Conservation (phyloP, 2,113 vertebrate species). For the Aptenodytes patagonicus region DNA sequence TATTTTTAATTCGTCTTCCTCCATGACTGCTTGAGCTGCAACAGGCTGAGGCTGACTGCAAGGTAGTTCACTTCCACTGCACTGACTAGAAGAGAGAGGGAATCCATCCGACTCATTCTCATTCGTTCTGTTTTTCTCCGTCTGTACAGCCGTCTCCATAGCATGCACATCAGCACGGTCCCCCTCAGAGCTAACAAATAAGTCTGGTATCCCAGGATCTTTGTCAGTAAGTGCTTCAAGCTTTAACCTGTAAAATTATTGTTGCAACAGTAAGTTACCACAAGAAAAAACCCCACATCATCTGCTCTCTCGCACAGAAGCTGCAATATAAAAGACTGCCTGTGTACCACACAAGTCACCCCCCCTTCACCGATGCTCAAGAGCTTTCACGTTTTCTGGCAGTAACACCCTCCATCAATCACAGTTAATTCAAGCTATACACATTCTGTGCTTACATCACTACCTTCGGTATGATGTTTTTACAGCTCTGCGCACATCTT, state of each 20-base stretch:
- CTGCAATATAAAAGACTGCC: background rate
- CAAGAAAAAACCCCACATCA: fast-evolving
- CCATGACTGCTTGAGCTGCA: slow-evolving; percentile 66
- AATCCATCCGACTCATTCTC: background rate
- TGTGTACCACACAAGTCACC: fast-evolving
- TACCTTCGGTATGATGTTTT: background rate
- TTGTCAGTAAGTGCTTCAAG: slow-evolving; percentile 87
- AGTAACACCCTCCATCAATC: background rate
- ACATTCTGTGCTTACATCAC: background rate
- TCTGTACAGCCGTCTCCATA: background rate
- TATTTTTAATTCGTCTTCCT: slow-evolving; percentile 82
- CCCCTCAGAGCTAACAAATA: slow-evolving; percentile 65
- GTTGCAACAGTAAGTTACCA: background rate
- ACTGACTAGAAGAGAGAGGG: slow-evolving; percentile 66
- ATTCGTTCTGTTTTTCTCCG: background rate
- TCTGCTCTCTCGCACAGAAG: background rate
- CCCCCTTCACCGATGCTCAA: background rate
- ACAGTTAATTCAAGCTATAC: background rate
- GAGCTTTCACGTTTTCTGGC: background rate
- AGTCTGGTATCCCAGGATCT: slow-evolving; percentile 75
- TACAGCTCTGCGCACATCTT: background rate
- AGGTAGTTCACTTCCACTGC: slow-evolving; percentile 72
- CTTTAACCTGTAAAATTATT: slow-evolving; percentile 73
- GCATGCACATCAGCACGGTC: background rate
- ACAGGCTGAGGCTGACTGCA: slow-evolving; percentile 85